These are phyloP conservation scores for Notospermus geniculatus DNA, from an alignment of 1,140 invertebrate genomes.

Conservation along the genomic window DNA sequence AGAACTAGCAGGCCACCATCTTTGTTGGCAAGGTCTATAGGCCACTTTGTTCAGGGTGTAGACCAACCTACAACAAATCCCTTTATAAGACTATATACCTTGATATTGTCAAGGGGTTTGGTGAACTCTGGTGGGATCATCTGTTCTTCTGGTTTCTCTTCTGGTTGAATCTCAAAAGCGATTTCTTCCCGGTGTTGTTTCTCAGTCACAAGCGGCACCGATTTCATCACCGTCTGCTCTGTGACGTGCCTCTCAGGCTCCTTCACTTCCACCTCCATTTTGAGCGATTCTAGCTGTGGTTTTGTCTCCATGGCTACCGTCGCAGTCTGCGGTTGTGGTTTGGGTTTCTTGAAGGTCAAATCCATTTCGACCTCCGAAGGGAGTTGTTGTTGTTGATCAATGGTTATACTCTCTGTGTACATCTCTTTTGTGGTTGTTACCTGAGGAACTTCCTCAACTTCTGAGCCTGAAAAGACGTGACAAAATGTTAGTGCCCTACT, in stretches of 20 bases:
- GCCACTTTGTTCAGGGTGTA: too few species aligned
- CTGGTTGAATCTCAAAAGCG: constrained; percentile 10
- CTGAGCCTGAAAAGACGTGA: not conserved
- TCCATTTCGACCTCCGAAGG: too few species aligned
- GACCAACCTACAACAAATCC: too few species aligned
- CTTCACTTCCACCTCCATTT: constrained; percentile 27
- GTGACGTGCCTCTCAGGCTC: constrained; percentile 27
- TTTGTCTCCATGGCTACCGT: constrained; percentile 31
- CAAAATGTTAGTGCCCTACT: not conserved
- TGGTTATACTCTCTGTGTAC: not conserved
- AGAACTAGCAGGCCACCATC: too few species aligned
- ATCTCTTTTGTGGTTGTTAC: not conserved
- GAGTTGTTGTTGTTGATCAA: too few species aligned
- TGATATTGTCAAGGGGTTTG: constrained; percentile 24
- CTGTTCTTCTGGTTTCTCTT: constrained; percentile 21
- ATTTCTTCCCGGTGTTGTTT: constrained; percentile 17
- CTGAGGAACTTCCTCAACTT: too few species aligned
- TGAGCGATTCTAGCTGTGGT: constrained; percentile 31
- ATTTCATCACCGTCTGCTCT: constrained; percentile 31
- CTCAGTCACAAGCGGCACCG: constrained; percentile 23
- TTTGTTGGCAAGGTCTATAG: too few species aligned
- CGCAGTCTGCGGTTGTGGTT: constrained; percentile 27
- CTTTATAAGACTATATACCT: too few species aligned
- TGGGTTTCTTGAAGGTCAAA: too few species aligned
- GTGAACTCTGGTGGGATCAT: constrained; percentile 26